Conservation (phyloP, 2,888 invertebrate genomes). For the Himalopsyche tibetana region DNA sequence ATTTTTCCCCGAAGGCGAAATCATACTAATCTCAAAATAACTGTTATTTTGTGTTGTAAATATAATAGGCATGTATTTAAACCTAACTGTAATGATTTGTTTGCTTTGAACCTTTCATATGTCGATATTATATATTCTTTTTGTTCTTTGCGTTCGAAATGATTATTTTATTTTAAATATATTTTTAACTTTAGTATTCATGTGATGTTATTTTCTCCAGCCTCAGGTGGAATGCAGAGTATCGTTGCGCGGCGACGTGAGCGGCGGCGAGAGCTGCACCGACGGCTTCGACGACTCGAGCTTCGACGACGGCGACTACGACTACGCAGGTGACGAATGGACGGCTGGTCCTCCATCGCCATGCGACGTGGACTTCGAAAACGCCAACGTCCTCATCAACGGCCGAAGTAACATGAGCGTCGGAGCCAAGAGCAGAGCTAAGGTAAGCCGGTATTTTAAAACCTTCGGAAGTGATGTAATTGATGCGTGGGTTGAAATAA, state of each 20-base stretch:
- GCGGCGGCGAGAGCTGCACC: slow-evolving; percentile 77
- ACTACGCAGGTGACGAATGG: slow-evolving; percentile 67
- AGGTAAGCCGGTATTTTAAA: slow-evolving; percentile 72
- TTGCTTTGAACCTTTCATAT: too few species aligned
- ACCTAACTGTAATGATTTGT: too few species aligned
- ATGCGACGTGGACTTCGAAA: slow-evolving; percentile 89
- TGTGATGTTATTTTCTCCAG: neutral
- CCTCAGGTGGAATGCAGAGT: slow-evolving; percentile 14
- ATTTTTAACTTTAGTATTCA: too few species aligned
- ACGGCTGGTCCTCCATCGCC: slow-evolving; percentile 84
- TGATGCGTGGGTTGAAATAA: too few species aligned
- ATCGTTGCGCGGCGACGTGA: slow-evolving; percentile 68
- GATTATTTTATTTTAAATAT: too few species aligned
- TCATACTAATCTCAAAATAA: too few species aligned
- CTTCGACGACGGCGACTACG: slow-evolving; percentile 67
- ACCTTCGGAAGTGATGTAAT: too few species aligned
- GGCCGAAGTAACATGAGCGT: slow-evolving; percentile 89
- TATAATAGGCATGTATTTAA: too few species aligned
- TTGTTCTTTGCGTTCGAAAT: too few species aligned
- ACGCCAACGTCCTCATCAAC: slow-evolving; percentile 93
- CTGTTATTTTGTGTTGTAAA: too few species aligned
- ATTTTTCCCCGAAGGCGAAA: too few species aligned
- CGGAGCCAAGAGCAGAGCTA: slow-evolving; percentile 76
- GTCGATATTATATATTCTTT: too few species aligned
- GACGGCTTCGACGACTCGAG: slow-evolving; percentile 78